Base-by-base conservation (phyloP, 2,888 invertebrate species). In the Cephus runcator region DNA sequence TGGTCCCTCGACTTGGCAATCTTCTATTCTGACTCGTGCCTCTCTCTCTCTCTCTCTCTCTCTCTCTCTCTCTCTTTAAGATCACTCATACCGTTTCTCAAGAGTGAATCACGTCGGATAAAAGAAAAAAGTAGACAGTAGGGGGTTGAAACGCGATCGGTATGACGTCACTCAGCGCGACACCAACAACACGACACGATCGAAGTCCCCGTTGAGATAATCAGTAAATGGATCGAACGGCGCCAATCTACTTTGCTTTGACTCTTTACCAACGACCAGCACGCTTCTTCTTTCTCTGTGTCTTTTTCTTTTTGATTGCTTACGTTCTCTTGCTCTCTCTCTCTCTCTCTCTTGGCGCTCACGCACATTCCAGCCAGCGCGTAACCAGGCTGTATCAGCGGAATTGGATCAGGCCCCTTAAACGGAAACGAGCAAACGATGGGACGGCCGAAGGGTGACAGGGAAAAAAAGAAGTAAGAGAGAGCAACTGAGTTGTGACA, bases 201-300 rank as follows among this genome's bases (percentile, higher is more conserved):
- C 71, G 71, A 71, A 30, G 71, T 71, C 71, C 71, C 71, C 31
- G 30, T 71, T 71, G 69, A 76, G 73, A 78, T 78, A 75, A 79
- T 76, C 76, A 73, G 73, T 76, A 34, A 78, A 76, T 76, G 78
- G 78, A 71, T 75, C 76, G 76, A 69, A 31, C 69, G 79, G 79
- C 79, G 79, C 79, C 79, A 76, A 79, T 79, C 69, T 76, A 68
- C 73, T 75, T 73, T 68, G 68, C 69, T 75, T 76, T 35, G 78
- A 73, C 78, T 78, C 73, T 34, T 34, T 34, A n/a, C 74, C 34
- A 74, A 33, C 34, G 23, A 15, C 30, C 12, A n/a, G 71, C 71
- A 33, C 12, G 71, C 34, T 71, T 34, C 71, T 71, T 56, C 56
- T 71, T 56, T 2, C 23, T 56, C 23, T 23, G 23, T 56, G 56